Conservation (phyloP, 2,113 vertebrate species). For the Cinclus cinclus region DNA sequence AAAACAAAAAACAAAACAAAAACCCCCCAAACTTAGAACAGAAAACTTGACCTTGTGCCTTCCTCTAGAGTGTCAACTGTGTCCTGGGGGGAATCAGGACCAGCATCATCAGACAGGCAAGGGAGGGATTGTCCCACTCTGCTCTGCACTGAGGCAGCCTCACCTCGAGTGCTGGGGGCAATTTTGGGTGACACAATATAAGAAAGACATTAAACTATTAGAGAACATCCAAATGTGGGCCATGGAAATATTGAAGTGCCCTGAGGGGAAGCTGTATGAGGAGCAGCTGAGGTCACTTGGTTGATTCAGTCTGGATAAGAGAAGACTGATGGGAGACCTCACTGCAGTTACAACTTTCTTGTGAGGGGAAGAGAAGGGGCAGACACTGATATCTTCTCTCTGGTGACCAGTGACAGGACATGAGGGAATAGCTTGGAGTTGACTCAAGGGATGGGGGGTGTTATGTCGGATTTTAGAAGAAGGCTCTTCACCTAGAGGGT, state of each 20-base stretch:
- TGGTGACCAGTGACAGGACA: background rate
- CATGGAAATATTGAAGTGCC: background rate
- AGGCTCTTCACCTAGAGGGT: background rate
- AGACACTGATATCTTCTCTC: background rate
- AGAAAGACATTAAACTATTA: background rate
- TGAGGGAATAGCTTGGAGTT: background rate
- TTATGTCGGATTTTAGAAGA: background rate
- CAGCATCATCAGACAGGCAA: accelerated
- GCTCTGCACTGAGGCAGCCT: background rate
- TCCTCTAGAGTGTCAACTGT: background rate
- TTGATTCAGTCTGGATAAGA: background rate
- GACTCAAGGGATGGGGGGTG: background rate
- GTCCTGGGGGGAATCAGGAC: background rate
- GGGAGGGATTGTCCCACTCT: background rate
- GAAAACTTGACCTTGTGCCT: background rate
- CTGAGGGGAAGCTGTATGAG: background rate
- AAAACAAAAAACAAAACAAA: no score
- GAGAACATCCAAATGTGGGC: background rate
- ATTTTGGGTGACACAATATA: background rate
- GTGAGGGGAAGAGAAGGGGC: background rate
- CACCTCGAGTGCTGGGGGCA: background rate
- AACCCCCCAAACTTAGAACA: no score
- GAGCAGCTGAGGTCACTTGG: background rate
- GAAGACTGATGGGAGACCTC: background rate
- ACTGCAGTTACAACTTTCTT: background rate